Evolutionary conservation across 2,888 invertebrate genomes (phyloP).

Genomic region (Spilarctia lutea): DNA sequence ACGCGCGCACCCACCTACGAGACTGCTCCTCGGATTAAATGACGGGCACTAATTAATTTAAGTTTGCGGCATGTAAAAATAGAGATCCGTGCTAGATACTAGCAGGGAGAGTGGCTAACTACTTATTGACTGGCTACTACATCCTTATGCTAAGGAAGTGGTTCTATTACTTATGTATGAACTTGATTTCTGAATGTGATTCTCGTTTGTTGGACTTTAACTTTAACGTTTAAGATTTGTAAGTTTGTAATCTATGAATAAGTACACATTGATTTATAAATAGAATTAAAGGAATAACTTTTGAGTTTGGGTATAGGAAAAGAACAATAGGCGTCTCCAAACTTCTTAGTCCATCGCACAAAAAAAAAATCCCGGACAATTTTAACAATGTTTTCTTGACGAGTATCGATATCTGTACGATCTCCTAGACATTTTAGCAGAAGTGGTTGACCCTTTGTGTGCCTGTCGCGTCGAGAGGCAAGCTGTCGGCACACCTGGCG

Average conservation of each 20-base stretch:
- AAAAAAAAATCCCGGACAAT: neutral
- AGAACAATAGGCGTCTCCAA: neutral
- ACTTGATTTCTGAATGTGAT: conserved; percentile 42
- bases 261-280: conserved; percentile 2
- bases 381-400: conserved; percentile 38
- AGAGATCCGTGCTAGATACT: conserved; percentile 63
- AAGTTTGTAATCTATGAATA: conserved; percentile 12
- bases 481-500: conserved; percentile 74
- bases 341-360: neutral
- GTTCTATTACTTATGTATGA: conserved; percentile 38
- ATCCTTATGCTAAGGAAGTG: conserved; percentile 33
- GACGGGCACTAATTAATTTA: conserved; percentile 84
- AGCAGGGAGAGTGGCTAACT: conserved; percentile 50
- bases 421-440: conserved; percentile 51
- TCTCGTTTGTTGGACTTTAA: conserved; percentile 43
- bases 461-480: conserved; percentile 50
- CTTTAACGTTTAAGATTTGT: conserved; percentile 23
- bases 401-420: conserved; percentile 41
- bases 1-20: conserved; percentile 79
- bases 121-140: conserved; percentile 40
- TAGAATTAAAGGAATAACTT: conserved; percentile 12
- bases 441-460: conserved; percentile 67
- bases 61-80: conserved; percentile 74
- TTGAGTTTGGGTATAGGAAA: neutral
- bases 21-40: conserved; percentile 78